Conservation (phyloP, 2,113 vertebrate genomes). For the Pterocles gutturalis region DNA sequence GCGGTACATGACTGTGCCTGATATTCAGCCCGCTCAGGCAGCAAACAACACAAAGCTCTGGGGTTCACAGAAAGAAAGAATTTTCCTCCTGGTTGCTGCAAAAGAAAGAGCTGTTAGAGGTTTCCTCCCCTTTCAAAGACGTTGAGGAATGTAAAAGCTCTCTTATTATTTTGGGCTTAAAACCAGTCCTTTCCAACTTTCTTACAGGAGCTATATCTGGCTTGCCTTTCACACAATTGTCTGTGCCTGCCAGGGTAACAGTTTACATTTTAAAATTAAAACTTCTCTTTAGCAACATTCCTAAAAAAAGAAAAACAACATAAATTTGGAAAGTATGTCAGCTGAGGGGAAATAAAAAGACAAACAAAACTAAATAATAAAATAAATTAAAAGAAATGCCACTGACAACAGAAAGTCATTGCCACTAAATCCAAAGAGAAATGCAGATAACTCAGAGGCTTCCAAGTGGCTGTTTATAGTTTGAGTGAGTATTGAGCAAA, state of each 20-base stretch:
- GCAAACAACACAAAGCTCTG: background rate
- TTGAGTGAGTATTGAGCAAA: background rate
- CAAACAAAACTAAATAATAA: background rate
- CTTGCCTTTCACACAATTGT: background rate
- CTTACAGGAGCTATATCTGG: background rate
- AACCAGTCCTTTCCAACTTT: background rate
- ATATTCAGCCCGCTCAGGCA: background rate
- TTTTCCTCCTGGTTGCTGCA: background rate
- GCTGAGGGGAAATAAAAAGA: background rate
- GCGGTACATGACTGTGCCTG: fast-evolving
- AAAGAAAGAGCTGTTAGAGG: background rate
- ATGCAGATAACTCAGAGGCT: background rate
- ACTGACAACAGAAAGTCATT: background rate
- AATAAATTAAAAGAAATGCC: background rate
- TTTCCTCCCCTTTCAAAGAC: background rate
- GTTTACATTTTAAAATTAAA: background rate
- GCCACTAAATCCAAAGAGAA: background rate
- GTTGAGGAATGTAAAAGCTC: background rate
- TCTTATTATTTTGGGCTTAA: background rate
- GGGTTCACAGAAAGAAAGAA: background rate
- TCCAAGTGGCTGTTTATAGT: background rate
- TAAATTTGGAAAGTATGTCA: background rate
- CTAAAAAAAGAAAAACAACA: background rate
- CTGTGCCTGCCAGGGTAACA: background rate
- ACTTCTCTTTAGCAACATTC: background rate